Base-by-base conservation (phyloP, 2,113 vertebrate genomes). In the Melozone crissalis region DNA sequence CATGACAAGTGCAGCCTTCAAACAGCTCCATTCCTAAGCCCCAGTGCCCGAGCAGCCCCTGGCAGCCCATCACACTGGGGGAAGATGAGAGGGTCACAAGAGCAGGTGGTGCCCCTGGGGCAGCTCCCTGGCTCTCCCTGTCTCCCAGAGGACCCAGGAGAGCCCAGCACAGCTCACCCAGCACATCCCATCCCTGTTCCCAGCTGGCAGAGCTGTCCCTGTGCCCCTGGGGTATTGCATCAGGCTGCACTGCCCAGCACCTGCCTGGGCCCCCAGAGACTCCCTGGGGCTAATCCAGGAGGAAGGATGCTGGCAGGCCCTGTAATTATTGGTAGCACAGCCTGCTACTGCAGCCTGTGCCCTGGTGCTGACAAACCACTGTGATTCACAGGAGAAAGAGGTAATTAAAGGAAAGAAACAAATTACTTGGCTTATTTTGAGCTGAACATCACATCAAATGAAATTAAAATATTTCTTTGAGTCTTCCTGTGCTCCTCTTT, bases 391-490 rank as follows among this genome's bases (percentile, higher is more conserved):
- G 72, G 59, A 94, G 82, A 41, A 90, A 65, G 0, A 76, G 67
- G 88, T 93, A 92, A 95, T 94, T 94, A 94, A 93, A 94, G 90
- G 91, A 69, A 94, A 95, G 94, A 80, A 93, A 62, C 67, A 21
- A 93, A 93, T 87, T 85, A 52, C 72, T 90, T 23, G 61, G 90
- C 74, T 94, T 94, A 92, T 95, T 96, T 88, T 83, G 82, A 93
- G 90, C 79, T 57, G 68, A 85, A 73, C 68, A 80, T 71, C 27
- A 55, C 43, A 57, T 43, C 37, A 74, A 76, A 96, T 90, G 16
- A 39, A 85, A 72, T 89, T 74, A 57, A 44, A 94, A 21, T 33
- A 51, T 67, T 85, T 94, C 82, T 41, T 80, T n/a, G 43, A 31
- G 5, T 37, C 41, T 84, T 78, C 84, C 76, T 86, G 78, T 47